These are phyloP conservation scores for Pseudochaenichthys georgianus DNA, from an alignment of 2,797 vertebrate species.

Conservation along the genomic window DNA sequence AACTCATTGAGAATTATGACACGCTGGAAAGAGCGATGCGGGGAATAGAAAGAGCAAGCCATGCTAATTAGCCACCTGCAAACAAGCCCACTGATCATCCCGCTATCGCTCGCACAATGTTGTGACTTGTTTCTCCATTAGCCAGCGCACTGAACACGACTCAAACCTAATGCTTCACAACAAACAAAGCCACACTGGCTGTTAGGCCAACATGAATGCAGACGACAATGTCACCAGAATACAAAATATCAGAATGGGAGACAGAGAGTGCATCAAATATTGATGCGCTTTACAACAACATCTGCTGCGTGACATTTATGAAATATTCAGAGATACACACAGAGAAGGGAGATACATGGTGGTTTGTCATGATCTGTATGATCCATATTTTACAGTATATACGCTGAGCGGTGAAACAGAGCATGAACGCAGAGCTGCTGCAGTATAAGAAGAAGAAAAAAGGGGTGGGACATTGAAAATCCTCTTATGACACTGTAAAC, in stretches of 20 bases:
- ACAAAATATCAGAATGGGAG: conserved; percentile 71
- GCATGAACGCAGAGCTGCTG: conserved; percentile 22
- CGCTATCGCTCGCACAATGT: conserved; percentile 35
- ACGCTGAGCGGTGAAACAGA: conserved; percentile 52
- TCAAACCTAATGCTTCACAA: conserved; percentile 56
- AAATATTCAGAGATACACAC: conserved; percentile 80
- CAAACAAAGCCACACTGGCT: conserved; percentile 47
- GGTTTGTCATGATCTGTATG: conserved; percentile 63
- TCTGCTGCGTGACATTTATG: conserved; percentile 78
- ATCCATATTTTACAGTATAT: conserved; percentile 60
- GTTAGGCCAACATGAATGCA: conserved; percentile 46
- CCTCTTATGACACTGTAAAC: conserved; percentile 42
- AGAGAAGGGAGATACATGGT: conserved; percentile 41
- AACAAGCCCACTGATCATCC: conserved; percentile 55
- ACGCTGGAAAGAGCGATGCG: conserved; percentile 37
- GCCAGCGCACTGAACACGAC: conserved; percentile 24
- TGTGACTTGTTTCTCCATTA: conserved; percentile 68
- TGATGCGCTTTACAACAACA: conserved; percentile 82
- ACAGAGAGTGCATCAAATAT: conserved; percentile 81
- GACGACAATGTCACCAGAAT: conserved; percentile 55
- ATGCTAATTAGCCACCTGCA: conserved; percentile 74
- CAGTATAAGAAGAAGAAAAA: conserved; percentile 4
- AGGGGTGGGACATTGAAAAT: conserved; percentile 25
- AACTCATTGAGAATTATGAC: conserved; percentile 55
- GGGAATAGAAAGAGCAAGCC: not conserved